A percentile compares a stretch with the other conserved stretches of the same genome.
These are phyloP conservation scores for Copidosoma aretas DNA, from an alignment of 2,888 invertebrate species.

Conservation along the genomic window DNA sequence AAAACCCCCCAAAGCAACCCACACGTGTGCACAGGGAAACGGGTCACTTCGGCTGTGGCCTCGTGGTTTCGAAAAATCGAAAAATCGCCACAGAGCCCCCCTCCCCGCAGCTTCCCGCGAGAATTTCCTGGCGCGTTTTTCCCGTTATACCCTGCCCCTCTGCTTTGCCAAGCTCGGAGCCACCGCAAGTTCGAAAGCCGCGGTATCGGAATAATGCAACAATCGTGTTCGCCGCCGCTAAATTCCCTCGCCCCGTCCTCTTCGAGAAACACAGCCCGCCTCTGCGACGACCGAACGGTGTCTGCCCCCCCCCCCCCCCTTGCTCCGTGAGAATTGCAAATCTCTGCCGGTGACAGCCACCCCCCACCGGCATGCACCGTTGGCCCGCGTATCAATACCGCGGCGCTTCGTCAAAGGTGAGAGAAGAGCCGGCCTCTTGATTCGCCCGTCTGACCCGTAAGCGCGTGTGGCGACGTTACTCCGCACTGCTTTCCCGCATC, in stretches of 20 bases:
- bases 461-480: neutral
- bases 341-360: neutral
- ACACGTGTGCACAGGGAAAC: no score
- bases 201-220: constrained; percentile 59
- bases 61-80: neutral
- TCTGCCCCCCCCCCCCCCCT: neutral
- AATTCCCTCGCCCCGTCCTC: constrained; percentile 1
- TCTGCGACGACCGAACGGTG: neutral
- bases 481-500: constrained; percentile 15
- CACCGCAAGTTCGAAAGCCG: constrained; percentile 59
- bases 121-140: no score
- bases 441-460: neutral
- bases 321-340: neutral
- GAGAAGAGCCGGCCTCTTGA: neutral
- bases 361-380: neutral
- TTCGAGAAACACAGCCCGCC: constrained; percentile 5
- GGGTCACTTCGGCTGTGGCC: no score
- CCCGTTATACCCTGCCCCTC: no score
- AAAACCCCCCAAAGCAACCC: no score
- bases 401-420: neutral
- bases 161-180: neutral
- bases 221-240: constrained; percentile 52
- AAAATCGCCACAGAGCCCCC: constrained; percentile 24
- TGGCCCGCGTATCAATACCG: neutral
- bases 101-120: no score